Evolutionary conservation across 2,888 invertebrate genomes (phyloP).

Genomic region (Catotricha subobsoleta): DNA sequence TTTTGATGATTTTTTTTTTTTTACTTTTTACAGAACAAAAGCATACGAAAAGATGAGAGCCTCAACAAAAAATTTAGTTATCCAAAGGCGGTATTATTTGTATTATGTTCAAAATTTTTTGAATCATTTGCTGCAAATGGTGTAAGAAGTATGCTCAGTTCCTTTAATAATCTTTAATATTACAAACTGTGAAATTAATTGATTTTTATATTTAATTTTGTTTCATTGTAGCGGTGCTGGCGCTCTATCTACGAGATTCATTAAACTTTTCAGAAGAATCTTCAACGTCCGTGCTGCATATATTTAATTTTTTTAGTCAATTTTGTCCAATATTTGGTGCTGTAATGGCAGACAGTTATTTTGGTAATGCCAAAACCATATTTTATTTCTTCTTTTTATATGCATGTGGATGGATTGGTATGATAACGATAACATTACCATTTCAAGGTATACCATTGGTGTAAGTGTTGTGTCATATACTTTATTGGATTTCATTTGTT

Average conservation of each 20-base stretch:
- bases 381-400: conserved; percentile 41
- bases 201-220: conserved; percentile 4
- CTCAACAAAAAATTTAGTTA: conserved; percentile 13
- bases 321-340: conserved; percentile 46
- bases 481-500: too few relatives aligned
- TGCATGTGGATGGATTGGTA: conserved; percentile 32
- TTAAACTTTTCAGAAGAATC: conserved; percentile 33
- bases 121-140: conserved; percentile 30
- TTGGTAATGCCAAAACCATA: conserved; percentile 39
- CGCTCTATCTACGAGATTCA: conserved; percentile 40
- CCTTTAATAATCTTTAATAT: too few relatives aligned
- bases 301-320: conserved; percentile 43
- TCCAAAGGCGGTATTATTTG: conserved; percentile 25
- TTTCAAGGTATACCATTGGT: conserved; percentile 18
- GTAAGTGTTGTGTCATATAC: conserved; percentile 14
- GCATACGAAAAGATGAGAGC: background rate
- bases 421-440: conserved; percentile 33
- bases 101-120: conserved; percentile 25
- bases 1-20: background rate
- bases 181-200: too few relatives aligned
- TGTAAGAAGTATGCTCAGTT: conserved; percentile 28
- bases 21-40: background rate
- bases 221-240: conserved; percentile 37
- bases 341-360: conserved; percentile 42
- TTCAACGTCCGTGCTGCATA: conserved; percentile 40